A percentile compares a stretch with the other conserved stretches of the same genome.
phyloP scores from a whole-genome alignment of 1,140 invertebrate species.

The Procambarus clarkii region DNA sequence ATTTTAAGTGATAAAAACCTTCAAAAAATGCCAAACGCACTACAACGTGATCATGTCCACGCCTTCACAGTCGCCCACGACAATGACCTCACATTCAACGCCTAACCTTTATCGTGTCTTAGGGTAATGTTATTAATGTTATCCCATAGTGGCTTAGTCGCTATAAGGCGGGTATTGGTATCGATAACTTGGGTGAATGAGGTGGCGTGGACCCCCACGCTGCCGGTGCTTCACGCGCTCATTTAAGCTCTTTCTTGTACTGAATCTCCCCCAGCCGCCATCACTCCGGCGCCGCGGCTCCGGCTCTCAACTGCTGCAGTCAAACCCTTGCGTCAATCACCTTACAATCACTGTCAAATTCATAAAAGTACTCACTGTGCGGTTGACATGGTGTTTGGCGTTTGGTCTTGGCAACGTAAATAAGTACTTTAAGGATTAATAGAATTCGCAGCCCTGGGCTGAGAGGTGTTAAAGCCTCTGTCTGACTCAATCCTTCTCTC shows the following conservation, averaged over 20 bases:
- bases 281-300: neutral
- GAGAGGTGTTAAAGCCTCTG: neutral
- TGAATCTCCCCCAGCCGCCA: neutral
- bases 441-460: neutral
- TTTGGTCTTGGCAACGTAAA: constrained; percentile 39
- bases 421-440: neutral
- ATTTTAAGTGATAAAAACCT: no score
- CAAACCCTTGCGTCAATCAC: neutral
- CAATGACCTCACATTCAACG: no score
- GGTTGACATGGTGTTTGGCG: constrained; percentile 52
- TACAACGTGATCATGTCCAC: no score
- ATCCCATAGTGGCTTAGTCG: no score
- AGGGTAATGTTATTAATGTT: no score
- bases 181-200: neutral
- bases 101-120: no score
- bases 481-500: neutral
- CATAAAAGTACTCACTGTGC: constrained; percentile 46
- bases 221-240: neutral
- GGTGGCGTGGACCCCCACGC: neutral
- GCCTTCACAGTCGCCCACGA: no score
- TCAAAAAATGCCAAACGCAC: no score
- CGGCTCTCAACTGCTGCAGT: neutral
- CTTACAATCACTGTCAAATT: neutral
- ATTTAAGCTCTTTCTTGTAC: neutral
- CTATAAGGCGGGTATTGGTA: no score